phyloP scores from a whole-genome alignment of 2,113 vertebrate genomes.

The Bufo gargarizans region DNA sequence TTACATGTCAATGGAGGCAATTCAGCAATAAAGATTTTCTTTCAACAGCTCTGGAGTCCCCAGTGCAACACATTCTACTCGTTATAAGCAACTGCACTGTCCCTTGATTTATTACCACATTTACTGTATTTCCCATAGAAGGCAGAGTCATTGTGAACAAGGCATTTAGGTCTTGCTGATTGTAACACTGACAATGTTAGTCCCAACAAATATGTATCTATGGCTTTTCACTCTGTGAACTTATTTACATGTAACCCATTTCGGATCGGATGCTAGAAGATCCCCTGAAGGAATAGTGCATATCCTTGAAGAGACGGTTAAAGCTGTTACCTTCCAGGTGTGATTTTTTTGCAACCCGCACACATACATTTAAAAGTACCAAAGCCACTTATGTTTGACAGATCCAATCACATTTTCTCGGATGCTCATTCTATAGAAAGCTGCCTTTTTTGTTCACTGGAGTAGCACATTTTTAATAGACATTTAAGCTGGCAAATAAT shows the following conservation, averaged over 20 bases:
- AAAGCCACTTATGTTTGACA: conserved; percentile 18
- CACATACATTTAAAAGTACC: conserved; percentile 9
- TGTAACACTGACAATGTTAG: conserved; percentile 45
- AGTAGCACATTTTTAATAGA: background rate
- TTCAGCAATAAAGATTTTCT: conserved; percentile 57
- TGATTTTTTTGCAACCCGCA: conserved; percentile 1
- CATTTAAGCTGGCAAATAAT: background rate
- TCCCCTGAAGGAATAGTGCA: conserved; percentile 20
- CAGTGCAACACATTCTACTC: conserved; percentile 45
- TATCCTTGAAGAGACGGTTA: conserved; percentile 23
- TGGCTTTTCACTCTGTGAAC: conserved; percentile 4
- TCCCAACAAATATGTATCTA: conserved; percentile 18
- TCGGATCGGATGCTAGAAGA: background rate
- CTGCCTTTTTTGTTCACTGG: background rate
- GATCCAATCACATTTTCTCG: conserved; percentile 25
- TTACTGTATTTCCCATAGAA: conserved; percentile 55
- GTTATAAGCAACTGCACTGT: conserved; percentile 47
- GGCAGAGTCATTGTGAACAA: conserved; percentile 51
- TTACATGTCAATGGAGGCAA: conserved; percentile 51
- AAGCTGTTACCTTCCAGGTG: conserved; percentile 26
- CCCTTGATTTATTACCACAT: conserved; percentile 52
- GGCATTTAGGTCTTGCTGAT: conserved; percentile 54
- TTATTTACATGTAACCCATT: conserved; percentile 41
- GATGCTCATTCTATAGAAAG: conserved; percentile 11
- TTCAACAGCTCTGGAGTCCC: conserved; percentile 54